Percentiles rank a stretch among this genome's conserved stretches.
These are phyloP conservation scores for Hylia prasina DNA, from an alignment of 2,113 vertebrate genomes.

Conservation along the genomic window DNA sequence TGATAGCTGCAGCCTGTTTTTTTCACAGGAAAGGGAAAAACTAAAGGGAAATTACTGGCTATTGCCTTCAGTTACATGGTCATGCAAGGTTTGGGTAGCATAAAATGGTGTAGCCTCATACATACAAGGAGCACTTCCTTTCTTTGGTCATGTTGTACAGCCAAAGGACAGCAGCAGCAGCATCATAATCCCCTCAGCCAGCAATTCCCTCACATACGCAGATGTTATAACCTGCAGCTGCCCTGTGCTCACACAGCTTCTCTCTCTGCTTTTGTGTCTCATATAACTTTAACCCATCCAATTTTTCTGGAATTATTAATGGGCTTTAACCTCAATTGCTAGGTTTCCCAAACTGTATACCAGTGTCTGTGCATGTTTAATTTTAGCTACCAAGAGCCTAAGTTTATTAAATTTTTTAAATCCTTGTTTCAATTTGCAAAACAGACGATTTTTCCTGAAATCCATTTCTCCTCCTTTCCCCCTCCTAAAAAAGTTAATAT, in stretches of 20 bases:
- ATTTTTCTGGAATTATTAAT: not conserved
- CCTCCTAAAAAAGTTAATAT: not conserved
- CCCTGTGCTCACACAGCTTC: not conserved
- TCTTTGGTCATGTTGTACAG: not conserved
- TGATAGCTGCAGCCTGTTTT: not conserved
- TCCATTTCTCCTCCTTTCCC: not conserved
- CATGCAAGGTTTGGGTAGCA: not conserved
- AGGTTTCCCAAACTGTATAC: not conserved
- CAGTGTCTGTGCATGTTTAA: not conserved
- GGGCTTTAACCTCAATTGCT: not conserved
- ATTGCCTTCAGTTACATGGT: accelerated
- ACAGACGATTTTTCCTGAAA: not conserved
- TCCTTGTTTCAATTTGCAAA: not conserved
- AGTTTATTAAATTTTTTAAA: not conserved
- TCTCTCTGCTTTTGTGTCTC: not conserved
- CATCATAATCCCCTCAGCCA: not conserved
- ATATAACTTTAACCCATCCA: not conserved
- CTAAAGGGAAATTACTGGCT: not conserved
- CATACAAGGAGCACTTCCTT: not conserved
- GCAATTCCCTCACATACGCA: accelerated
- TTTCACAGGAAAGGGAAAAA: not conserved
- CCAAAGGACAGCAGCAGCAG: not conserved
- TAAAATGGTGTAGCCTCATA: not conserved
- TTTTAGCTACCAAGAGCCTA: not conserved
- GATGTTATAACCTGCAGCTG: not conserved